These are phyloP conservation scores for Quadroppia sp. DNA, from an alignment of 2,888 invertebrate genomes.

Conservation along the genomic window DNA sequence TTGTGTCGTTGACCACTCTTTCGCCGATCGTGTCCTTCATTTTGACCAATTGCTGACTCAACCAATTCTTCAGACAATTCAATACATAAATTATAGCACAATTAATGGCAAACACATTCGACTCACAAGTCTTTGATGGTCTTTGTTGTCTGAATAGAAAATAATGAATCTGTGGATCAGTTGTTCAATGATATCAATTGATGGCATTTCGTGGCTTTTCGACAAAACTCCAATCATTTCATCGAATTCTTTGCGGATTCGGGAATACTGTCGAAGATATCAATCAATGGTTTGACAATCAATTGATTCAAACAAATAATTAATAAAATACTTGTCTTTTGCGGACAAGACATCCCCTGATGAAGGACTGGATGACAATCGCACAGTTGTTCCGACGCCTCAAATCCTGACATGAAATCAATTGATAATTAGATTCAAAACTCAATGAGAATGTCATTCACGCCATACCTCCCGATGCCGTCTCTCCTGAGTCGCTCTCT, in stretches of 20 bases:
- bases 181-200: slow-evolving; percentile 58
- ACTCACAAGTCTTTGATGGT: slow-evolving; percentile 63
- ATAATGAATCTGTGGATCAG: slow-evolving; percentile 68
- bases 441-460: neutral
- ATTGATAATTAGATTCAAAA: neutral
- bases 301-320: slow-evolving; percentile 1
- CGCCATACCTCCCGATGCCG: slow-evolving; percentile 71
- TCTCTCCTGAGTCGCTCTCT: slow-evolving; percentile 77
- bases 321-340: slow-evolving; percentile 30
- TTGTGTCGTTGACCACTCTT: slow-evolving; percentile 45
- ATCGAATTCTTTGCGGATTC: slow-evolving; percentile 68
- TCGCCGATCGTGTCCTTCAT: slow-evolving; percentile 48
- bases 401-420: neutral
- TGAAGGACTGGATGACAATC: slow-evolving; percentile 73
- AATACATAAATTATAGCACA: neutral
- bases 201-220: slow-evolving; percentile 50
- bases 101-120: neutral
- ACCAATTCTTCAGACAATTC: slow-evolving; percentile 35
- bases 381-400: slow-evolving; percentile 58
- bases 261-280: slow-evolving; percentile 54
- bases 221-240: slow-evolving; percentile 48
- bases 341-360: slow-evolving; percentile 65
- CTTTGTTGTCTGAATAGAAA: slow-evolving; percentile 67
- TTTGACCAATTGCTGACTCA: slow-evolving; percentile 50
- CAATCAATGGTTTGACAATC: slow-evolving; percentile 14